Percentiles rank a stretch among this genome's conserved stretches.
Conservation (phyloP, 2,888 invertebrate genomes). For the Achlya flavicornis region DNA sequence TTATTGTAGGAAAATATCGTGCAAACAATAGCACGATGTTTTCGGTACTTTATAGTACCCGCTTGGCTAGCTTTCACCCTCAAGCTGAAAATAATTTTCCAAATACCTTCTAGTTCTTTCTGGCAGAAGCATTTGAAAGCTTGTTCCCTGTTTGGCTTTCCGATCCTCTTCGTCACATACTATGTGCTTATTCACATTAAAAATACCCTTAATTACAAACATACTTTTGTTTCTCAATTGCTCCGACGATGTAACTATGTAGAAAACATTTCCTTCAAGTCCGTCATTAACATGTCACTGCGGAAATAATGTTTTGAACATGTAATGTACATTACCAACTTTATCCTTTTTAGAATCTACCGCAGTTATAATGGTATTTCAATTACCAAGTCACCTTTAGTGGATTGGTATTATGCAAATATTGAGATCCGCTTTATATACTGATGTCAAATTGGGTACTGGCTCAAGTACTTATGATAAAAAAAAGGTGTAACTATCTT, state of each 20-base stretch:
- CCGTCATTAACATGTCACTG: constrained; percentile 3
- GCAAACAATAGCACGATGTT: too few relatives aligned
- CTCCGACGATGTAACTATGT: neutral
- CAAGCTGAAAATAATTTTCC: too few relatives aligned
- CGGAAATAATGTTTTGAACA: constrained; percentile 8
- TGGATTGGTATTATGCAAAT: constrained; percentile 1
- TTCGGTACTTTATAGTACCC: too few relatives aligned
- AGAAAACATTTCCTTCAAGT: neutral
- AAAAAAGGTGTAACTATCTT: too few relatives aligned
- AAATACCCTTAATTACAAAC: neutral
- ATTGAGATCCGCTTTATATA: constrained; percentile 1
- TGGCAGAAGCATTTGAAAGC: too few relatives aligned
- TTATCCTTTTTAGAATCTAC: constrained; percentile 1
- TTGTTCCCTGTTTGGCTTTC: too few relatives aligned
- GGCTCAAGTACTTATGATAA: neutral
- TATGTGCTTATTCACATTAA: too few relatives aligned
- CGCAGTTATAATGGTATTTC: constrained; percentile 1
- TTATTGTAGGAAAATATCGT: too few relatives aligned
- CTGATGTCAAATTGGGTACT: neutral
- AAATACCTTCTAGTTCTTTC: too few relatives aligned
- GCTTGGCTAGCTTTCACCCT: too few relatives aligned
- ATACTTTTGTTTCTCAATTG: neutral
- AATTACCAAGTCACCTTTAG: constrained; percentile 8
- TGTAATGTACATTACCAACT: neutral
- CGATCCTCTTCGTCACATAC: too few relatives aligned